Evolutionary conservation across 2,797 vertebrate genomes (phyloP).

Genomic region (Alcedo atthis): DNA sequence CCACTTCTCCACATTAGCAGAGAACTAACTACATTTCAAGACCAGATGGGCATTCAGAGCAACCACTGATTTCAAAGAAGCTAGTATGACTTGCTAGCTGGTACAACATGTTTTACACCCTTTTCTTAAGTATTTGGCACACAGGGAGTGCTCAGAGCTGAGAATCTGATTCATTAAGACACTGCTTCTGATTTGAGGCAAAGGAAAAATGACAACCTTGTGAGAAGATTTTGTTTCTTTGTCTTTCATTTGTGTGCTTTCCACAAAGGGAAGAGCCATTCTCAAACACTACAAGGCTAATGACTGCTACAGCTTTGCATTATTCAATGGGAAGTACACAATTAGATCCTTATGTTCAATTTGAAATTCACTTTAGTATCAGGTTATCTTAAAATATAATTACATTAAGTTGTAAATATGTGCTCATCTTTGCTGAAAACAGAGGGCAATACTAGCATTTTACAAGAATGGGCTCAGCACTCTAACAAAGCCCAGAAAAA

Average conservation of each 20-base stretch:
- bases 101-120: background rate
- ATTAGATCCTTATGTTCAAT: slow-evolving; percentile 64
- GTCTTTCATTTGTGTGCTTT: slow-evolving; percentile 21
- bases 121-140: background rate
- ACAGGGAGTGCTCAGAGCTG: background rate
- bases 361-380: slow-evolving; percentile 54
- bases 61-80: background rate
- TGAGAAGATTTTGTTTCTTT: slow-evolving; percentile 1
- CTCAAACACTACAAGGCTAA: slow-evolving; percentile 34
- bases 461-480: background rate
- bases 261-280: slow-evolving; percentile 27
- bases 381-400: slow-evolving; percentile 66
- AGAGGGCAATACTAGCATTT: background rate
- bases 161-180: background rate
- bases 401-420: slow-evolving; percentile 47
- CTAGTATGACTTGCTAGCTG: background rate
- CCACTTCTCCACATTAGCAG: background rate
- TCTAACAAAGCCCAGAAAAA: background rate
- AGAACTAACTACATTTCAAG: background rate
- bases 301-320: slow-evolving; percentile 52
- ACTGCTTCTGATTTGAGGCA: background rate
- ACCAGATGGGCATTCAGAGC: background rate
- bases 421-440: slow-evolving; percentile 3
- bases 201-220: slow-evolving; percentile 9
- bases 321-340: slow-evolving; percentile 70